Evolutionary conservation across 1,140 invertebrate genomes (phyloP).

Genomic region (Drosophila ohnishii): DNA sequence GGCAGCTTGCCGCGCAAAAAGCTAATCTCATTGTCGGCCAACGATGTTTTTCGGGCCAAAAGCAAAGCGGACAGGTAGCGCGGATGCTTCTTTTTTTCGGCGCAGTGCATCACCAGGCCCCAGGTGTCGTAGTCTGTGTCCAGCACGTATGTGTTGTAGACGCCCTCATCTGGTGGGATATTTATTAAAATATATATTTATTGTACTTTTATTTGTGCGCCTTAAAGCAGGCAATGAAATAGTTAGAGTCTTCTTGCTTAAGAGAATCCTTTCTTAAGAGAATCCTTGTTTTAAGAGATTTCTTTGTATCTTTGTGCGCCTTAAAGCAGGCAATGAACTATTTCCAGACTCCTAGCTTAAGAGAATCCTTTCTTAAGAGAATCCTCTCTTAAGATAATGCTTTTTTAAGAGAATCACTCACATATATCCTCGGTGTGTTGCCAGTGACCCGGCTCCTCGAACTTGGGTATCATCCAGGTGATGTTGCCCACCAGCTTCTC

Average conservation of each 20-base stretch:
- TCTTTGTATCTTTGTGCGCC: not conserved
- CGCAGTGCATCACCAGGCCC: slow-evolving; percentile 92
- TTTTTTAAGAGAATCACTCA: slow-evolving; percentile 83
- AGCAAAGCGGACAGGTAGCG: slow-evolving; percentile 93
- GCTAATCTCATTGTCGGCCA: slow-evolving; percentile 86
- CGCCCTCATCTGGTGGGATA: slow-evolving; percentile 88
- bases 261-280: too few species aligned
- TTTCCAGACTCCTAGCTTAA: not conserved
- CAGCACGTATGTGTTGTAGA: slow-evolving; percentile 93
- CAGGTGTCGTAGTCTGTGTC: slow-evolving; percentile 92
- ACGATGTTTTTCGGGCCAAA: slow-evolving; percentile 86
- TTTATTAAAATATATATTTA: not conserved
- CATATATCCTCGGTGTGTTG: slow-evolving; percentile 92
- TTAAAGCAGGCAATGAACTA: slow-evolving; percentile 10
- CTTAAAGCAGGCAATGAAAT: slow-evolving; percentile 12
- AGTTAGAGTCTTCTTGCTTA: not conserved
- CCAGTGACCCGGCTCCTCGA: slow-evolving; percentile 90
- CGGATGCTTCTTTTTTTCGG: slow-evolving; percentile 90
- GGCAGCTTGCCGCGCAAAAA: slow-evolving; percentile 85
- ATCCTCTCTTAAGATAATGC: too few species aligned
- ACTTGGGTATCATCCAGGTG: slow-evolving; percentile 91
- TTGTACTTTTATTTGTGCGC: not conserved
- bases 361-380: too few species aligned
- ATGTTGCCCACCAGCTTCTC: slow-evolving; percentile 92
- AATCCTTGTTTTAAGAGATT: not conserved